Evolutionary conservation across 2,888 invertebrate species (phyloP).

Genomic region (Synergus japonicus): DNA sequence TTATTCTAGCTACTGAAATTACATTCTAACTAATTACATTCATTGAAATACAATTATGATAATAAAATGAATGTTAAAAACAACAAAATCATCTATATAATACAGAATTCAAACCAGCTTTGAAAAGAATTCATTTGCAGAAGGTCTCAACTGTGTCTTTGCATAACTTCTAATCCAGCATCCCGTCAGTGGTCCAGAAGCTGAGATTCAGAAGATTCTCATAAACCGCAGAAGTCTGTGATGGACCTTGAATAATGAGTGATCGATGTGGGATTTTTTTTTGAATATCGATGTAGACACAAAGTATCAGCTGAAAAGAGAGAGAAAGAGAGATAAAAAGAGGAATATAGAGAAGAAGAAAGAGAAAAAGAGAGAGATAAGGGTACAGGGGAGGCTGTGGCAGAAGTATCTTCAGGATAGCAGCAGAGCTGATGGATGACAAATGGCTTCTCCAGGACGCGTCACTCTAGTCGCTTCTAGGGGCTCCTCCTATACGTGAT

Average conservation of each 20-base stretch:
- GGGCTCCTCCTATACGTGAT: constrained; percentile 75
- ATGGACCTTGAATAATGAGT: neutral
- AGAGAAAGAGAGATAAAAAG: constrained; percentile 21
- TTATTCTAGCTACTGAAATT: too few species aligned
- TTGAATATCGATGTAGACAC: constrained; percentile 49
- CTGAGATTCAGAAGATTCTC: constrained; percentile 11
- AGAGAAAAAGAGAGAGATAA: constrained; percentile 44
- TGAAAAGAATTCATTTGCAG: too few species aligned
- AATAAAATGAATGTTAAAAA: too few species aligned
- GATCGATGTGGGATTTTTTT: constrained; percentile 27
- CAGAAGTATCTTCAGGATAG: constrained; percentile 57
- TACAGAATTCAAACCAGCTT: too few species aligned
- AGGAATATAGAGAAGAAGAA: too few species aligned
- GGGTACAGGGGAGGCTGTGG: constrained; percentile 52
- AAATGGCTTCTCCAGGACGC: constrained; percentile 78
- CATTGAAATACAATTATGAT: too few species aligned
- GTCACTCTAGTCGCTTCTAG: constrained; percentile 79
- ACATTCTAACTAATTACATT: too few species aligned
- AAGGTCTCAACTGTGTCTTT: too few species aligned
- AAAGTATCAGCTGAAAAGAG: constrained; percentile 39
- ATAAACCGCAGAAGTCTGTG: neutral
- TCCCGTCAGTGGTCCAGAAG: constrained; percentile 30
- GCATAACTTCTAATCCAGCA: too few species aligned
- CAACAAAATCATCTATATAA: too few species aligned
- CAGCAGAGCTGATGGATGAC: constrained; percentile 67